Percentiles rank a stretch among this genome's conserved stretches.
Conservation (phyloP, 2,113 vertebrate genomes). For the Siphamia tubifer region DNA sequence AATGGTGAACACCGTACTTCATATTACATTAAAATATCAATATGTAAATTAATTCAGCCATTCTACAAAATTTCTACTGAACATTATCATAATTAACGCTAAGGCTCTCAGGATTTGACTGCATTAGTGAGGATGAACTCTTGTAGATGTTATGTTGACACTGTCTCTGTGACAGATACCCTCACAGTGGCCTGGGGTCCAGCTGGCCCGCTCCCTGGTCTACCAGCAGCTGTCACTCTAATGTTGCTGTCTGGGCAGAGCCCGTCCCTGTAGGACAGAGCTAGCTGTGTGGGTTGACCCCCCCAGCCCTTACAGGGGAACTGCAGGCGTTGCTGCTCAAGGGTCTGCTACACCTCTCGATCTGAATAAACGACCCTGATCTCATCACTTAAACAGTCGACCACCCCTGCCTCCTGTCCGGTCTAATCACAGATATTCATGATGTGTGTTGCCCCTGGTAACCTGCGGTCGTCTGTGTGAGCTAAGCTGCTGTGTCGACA, state of each 20-base stretch:
- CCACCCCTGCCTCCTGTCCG: slow-evolving; percentile 53
- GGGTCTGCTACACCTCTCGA: slow-evolving; percentile 48
- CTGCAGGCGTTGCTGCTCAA: slow-evolving; percentile 8
- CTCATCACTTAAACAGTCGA: slow-evolving; percentile 58
- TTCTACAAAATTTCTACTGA: slow-evolving; percentile 31
- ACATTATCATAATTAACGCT: slow-evolving; percentile 56
- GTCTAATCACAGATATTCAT: slow-evolving; percentile 59
- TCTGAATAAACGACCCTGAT: slow-evolving; percentile 50
- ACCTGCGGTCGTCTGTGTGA: slow-evolving; percentile 36
- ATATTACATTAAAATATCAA: slow-evolving; percentile 28
- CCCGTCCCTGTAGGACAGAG: slow-evolving; percentile 48
- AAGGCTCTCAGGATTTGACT: slow-evolving; percentile 49
- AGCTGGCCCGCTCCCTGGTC: slow-evolving; percentile 40
- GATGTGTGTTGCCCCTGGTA: slow-evolving; percentile 58
- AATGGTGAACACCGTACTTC: neutral
- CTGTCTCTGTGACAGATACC: slow-evolving; percentile 50
- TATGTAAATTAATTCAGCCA: slow-evolving; percentile 54
- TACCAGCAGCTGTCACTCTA: slow-evolving; percentile 71
- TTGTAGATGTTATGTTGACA: slow-evolving; percentile 44
- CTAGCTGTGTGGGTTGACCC: slow-evolving; percentile 51
- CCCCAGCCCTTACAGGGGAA: slow-evolving; percentile 38
- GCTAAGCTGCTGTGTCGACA: slow-evolving; percentile 42
- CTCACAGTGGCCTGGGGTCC: slow-evolving; percentile 39
- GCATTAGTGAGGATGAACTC: slow-evolving; percentile 43
- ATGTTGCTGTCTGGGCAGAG: slow-evolving; percentile 35